Conservation (phyloP, 1,140 invertebrate species). For the Drosophila parabipectinata region DNA sequence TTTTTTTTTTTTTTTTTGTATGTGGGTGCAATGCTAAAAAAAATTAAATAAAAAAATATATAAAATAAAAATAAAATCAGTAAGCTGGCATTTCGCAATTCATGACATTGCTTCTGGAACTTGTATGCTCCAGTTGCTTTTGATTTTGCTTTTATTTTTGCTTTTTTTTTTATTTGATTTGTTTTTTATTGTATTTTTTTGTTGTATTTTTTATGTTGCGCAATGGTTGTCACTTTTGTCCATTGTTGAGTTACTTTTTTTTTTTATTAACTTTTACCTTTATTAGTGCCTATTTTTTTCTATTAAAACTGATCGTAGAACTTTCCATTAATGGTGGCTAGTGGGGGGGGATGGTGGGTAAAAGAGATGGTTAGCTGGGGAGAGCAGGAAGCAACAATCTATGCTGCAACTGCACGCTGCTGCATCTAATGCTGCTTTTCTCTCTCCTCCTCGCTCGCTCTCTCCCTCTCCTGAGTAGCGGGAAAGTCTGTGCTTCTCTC, state of each 20-base stretch:
- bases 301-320: conserved; percentile 35
- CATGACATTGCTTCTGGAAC: conserved; percentile 47
- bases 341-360: background rate
- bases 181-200: conserved; percentile 10
- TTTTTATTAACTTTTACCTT: conserved; percentile 69
- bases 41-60: conserved; percentile 1
- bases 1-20: no score
- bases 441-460: conserved; percentile 3
- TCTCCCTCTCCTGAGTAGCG: background rate
- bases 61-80: conserved; percentile 9
- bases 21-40: conserved; percentile 24
- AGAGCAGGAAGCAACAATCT: conserved; percentile 48
- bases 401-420: conserved; percentile 20
- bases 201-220: conserved; percentile 45
- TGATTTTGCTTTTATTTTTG: conserved; percentile 12
- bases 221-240: conserved; percentile 36
- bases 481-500: conserved; percentile 19
- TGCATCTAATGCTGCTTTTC: conserved; percentile 28
- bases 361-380: background rate
- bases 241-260: conserved; percentile 6
- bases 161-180: conserved; percentile 10
- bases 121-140: conserved; percentile 11
- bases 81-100: conserved; percentile 36
- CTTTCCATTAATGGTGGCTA: conserved; percentile 24
- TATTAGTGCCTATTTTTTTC: conserved; percentile 6